These are phyloP conservation scores for Byasa hedistus DNA, from an alignment of 2,888 invertebrate genomes.

Conservation along the genomic window DNA sequence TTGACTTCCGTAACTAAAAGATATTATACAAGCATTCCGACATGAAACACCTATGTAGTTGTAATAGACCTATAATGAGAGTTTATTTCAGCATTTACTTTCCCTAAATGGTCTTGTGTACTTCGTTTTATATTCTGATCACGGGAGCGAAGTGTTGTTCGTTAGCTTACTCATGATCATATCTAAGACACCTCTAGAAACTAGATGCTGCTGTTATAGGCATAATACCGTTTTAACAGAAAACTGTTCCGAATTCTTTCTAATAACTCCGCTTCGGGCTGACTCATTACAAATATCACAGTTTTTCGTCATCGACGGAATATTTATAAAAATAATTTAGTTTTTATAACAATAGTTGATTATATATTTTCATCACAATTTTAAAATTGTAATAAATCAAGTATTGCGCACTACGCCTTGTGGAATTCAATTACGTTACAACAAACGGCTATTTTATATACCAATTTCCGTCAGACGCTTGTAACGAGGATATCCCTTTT, in stretches of 20 bases:
- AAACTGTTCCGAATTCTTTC: neutral
- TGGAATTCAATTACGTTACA: neutral
- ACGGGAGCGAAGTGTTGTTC: no score
- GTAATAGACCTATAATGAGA: no score
- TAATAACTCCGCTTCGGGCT: neutral
- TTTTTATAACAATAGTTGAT: neutral
- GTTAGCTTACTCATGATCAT: neutral
- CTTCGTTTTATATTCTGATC: no score
- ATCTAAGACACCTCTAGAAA: neutral
- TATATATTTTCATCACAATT: neutral
- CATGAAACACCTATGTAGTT: no score
- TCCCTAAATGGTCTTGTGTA: no score
- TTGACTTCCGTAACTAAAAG: no score
- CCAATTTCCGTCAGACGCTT: constrained; percentile 5
- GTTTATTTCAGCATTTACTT: no score
- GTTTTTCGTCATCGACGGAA: neutral
- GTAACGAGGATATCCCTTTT: constrained; percentile 25
- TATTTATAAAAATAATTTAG: neutral
- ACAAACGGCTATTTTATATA: constrained; percentile 3
- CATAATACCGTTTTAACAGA: constrained; percentile 13
- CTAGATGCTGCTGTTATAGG: constrained; percentile 3
- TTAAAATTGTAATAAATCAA: neutral
- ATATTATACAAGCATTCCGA: no score
- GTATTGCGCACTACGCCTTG: neutral
- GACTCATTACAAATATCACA: neutral